phyloP scores from a whole-genome alignment of 2,113 vertebrate species.

The Heliornis fulica region DNA sequence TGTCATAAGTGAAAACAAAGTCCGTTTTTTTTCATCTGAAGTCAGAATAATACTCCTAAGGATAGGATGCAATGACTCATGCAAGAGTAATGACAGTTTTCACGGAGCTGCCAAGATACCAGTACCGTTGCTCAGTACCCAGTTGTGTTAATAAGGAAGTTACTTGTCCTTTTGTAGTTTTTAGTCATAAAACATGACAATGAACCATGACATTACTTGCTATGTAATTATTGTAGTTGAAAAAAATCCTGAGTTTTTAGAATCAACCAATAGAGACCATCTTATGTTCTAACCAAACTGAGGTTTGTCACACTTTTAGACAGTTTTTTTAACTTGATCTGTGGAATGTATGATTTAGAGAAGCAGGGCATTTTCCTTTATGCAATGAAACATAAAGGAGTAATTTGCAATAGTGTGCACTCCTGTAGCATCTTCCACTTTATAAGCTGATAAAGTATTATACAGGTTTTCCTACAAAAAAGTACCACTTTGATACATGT shows the following conservation, averaged over 20 bases:
- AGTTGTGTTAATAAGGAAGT: conserved; percentile 17
- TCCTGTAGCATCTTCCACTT: background rate
- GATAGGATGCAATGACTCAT: conserved; percentile 23
- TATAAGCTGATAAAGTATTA: background rate
- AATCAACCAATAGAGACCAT: background rate
- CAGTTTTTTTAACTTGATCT: background rate
- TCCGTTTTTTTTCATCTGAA: background rate
- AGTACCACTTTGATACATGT: background rate
- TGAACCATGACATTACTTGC: background rate
- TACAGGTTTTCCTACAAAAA: background rate
- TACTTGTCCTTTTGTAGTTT: conserved; percentile 6
- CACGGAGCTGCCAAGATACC: background rate
- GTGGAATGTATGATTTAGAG: background rate
- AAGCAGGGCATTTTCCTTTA: background rate
- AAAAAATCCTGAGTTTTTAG: background rate
- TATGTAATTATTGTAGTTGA: background rate
- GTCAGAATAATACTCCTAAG: background rate
- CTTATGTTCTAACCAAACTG: background rate
- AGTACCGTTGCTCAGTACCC: background rate
- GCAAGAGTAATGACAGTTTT: background rate
- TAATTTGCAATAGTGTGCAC: background rate
- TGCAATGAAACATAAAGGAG: background rate
- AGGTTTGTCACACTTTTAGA: background rate
- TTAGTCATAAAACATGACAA: conserved; percentile 34
- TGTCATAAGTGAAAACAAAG: background rate